Conservation (phyloP, 2,888 invertebrate species). For the Hydraecia micacea region DNA sequence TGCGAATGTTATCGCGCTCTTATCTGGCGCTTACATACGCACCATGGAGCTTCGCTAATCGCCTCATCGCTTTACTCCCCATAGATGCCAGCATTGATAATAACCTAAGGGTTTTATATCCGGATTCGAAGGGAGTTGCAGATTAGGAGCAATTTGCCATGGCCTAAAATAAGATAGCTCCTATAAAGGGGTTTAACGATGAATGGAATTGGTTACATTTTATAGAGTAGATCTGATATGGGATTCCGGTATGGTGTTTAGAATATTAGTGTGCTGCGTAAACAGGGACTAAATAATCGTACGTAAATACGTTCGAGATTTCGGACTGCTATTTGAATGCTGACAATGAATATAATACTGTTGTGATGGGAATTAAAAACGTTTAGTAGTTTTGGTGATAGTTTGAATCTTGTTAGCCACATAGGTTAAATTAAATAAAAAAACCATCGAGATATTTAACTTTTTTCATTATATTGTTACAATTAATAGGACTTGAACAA, state of each 20-base stretch:
- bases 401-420: not conserved
- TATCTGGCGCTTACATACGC: slow-evolving; percentile 82
- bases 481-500: not conserved
- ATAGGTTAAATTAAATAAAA: not conserved
- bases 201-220: slow-evolving; percentile 65
- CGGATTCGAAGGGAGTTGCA: slow-evolving; percentile 80
- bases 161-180: slow-evolving; percentile 78
- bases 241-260: slow-evolving; percentile 50
- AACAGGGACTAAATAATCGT: slow-evolving; percentile 33
- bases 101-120: slow-evolving; percentile 82
- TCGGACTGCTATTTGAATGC: slow-evolving; percentile 8
- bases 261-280: slow-evolving; percentile 28
- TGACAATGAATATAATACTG: not conserved
- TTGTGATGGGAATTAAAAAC: slow-evolving; percentile 9
- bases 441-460: too few relatives aligned
- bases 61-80: slow-evolving; percentile 81
- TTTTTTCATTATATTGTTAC: not conserved
- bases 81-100: slow-evolving; percentile 82
- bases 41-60: slow-evolving; percentile 84
- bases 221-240: slow-evolving; percentile 59
- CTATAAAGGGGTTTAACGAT: slow-evolving; percentile 67
- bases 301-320: slow-evolving; percentile 31
- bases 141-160: slow-evolving; percentile 86
- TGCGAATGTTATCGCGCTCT: slow-evolving; percentile 76
- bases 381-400: not conserved